phyloP scores from a whole-genome alignment of 2,797 vertebrate genomes.

The Psittacula derbiana region DNA sequence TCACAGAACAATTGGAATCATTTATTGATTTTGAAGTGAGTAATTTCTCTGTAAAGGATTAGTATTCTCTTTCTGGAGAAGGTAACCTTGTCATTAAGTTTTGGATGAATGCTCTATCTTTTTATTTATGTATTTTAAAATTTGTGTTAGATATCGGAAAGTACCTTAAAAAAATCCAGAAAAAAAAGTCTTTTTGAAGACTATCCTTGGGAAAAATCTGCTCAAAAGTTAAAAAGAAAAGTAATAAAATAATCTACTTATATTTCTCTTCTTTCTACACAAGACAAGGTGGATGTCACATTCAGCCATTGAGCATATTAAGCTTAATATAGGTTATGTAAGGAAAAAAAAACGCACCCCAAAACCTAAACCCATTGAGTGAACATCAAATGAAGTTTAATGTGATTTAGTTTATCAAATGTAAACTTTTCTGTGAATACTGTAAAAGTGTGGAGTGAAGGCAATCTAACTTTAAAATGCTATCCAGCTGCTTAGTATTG shows the following conservation, averaged over 20 bases:
- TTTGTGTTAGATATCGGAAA: not conserved
- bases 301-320: not conserved
- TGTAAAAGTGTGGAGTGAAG: not conserved
- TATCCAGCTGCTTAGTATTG: not conserved
- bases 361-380: not conserved
- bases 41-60: not conserved
- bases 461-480: not conserved
- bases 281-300: not conserved
- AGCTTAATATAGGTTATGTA: not conserved
- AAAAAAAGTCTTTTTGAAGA: not conserved
- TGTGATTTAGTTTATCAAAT: not conserved
- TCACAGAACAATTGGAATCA: not conserved
- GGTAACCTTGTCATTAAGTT: not conserved
- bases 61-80: not conserved
- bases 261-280: not conserved
- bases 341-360: fast-evolving
- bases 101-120: not conserved
- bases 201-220: not conserved
- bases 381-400: not conserved
- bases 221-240: not conserved
- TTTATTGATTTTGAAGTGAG: not conserved
- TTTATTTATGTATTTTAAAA: not conserved
- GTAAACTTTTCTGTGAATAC: not conserved
- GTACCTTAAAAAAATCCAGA: not conserved
- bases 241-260: not conserved